Evolutionary conservation across 1,140 invertebrate genomes (phyloP).

Genomic region (Chrysopa pallens): DNA sequence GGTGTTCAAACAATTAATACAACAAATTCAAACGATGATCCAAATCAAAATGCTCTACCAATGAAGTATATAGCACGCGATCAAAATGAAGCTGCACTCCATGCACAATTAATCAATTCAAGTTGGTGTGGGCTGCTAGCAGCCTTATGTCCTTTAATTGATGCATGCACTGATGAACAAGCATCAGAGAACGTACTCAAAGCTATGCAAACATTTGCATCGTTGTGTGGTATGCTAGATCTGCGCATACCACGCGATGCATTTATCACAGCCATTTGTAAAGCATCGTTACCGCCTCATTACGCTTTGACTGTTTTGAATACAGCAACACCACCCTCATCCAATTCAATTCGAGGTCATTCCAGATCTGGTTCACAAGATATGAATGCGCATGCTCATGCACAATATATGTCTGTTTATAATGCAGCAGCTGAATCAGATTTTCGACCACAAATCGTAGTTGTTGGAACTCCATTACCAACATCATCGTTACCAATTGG

Average conservation of each 20-base stretch:
- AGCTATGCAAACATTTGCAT: conserved; percentile 72
- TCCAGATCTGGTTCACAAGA: conserved; percentile 25
- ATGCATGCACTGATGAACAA: conserved; percentile 88
- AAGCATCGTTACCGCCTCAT: conserved; percentile 85
- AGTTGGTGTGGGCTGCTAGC: conserved; percentile 90
- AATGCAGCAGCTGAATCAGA: conserved; percentile 28
- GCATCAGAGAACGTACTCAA: conserved; percentile 78
- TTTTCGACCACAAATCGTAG: conserved; percentile 79
- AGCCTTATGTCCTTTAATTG: conserved; percentile 77
- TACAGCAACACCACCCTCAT: conserved; percentile 31
- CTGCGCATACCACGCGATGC: conserved; percentile 68
- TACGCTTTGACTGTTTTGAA: conserved; percentile 82
- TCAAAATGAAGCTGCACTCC: conserved; percentile 34
- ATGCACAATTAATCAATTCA: conserved; percentile 72
- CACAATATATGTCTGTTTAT: conserved; percentile 32
- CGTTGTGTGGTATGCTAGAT: conserved; percentile 55
- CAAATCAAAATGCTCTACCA: not conserved
- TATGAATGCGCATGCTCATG: conserved; percentile 15
- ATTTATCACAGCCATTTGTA: conserved; percentile 85
- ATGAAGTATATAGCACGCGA: conserved; percentile 1
- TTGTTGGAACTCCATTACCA: conserved; percentile 78
- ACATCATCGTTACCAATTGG: conserved; percentile 59
- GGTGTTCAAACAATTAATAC: conserved; percentile 30
- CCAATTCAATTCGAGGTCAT: conserved; percentile 19
- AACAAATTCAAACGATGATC: conserved; percentile 13